phyloP scores from a whole-genome alignment of 53 echinoderm and acorn worm genomes.

The Mesocentrotus franciscanus region DNA sequence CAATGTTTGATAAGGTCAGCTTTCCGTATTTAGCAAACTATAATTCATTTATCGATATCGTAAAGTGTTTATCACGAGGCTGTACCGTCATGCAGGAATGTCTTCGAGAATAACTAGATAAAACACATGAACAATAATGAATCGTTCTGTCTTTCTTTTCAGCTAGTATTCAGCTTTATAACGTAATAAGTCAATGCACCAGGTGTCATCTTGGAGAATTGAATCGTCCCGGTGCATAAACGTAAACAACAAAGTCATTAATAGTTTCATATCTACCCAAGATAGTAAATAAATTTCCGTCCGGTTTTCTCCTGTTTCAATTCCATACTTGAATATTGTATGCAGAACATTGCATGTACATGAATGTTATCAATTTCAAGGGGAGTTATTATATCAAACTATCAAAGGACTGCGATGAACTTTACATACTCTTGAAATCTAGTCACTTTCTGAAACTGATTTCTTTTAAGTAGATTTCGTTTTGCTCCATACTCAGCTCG shows the following conservation, averaged over 20 bases:
- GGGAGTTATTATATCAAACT: too few relatives aligned
- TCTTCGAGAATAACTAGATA: not conserved
- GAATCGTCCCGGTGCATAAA: not conserved
- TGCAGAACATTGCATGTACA: too few relatives aligned
- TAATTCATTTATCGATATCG: not conserved
- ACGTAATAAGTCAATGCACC: not conserved
- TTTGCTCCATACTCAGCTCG: too few relatives aligned
- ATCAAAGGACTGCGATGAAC: too few relatives aligned
- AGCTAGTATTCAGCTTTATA: not conserved
- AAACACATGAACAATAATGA: not conserved
- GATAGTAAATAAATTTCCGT: not conserved
- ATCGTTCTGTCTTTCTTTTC: not conserved
- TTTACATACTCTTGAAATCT: too few relatives aligned
- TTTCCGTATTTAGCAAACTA: not conserved
- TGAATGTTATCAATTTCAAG: too few relatives aligned
- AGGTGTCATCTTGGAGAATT: not conserved
- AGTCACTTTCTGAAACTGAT: too few relatives aligned
- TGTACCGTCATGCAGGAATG: not conserved
- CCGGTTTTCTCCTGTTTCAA: too few relatives aligned
- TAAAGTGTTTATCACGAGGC: not conserved
- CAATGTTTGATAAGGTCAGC: slow-evolving; percentile 26
- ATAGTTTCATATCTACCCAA: slow-evolving; percentile 1
- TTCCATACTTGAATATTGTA: too few relatives aligned
- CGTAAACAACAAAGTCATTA: not conserved
- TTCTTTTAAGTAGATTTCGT: too few relatives aligned